Conservation (phyloP, 1,140 invertebrate species). For the Agrilus planipennis region DNA sequence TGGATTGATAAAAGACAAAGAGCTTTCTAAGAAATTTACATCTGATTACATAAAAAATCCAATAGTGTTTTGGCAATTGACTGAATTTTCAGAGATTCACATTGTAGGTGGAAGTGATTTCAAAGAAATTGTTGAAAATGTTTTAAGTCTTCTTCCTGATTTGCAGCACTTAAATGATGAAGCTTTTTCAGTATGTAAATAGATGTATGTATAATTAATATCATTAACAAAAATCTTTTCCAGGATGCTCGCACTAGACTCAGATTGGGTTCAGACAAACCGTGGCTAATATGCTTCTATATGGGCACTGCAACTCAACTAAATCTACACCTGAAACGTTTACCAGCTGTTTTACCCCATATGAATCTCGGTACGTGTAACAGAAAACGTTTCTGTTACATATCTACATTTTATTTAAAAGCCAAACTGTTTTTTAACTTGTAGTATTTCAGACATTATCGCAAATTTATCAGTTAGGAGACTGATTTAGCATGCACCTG, state of each 20-base stretch:
- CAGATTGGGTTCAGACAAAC: conserved; percentile 27
- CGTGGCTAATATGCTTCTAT: conserved; percentile 57
- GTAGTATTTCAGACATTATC: no score
- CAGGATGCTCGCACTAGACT: conserved; percentile 36
- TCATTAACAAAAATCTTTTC: conserved; percentile 2
- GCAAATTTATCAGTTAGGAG: no score
- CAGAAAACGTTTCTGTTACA: no score
- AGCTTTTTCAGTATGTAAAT: conserved; percentile 36
- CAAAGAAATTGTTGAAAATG: conserved; percentile 40
- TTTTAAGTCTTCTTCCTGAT: conserved; percentile 44
- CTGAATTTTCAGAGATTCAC: conserved; percentile 21
- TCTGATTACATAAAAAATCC: conserved; percentile 29
- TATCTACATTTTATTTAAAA: no score
- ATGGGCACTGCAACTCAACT: conserved; percentile 39
- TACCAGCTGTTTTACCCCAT: conserved; percentile 45
- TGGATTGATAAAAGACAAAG: conserved; percentile 34
- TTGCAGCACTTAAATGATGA: conserved; percentile 37
- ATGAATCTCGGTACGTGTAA: conserved; percentile 47
- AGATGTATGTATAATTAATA: conserved; percentile 8
- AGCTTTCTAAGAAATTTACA: conserved; percentile 38
- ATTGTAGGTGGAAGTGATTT: conserved; percentile 33
- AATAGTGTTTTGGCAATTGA: conserved; percentile 38
- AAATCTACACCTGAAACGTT: conserved; percentile 45
- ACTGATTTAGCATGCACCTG: no score
- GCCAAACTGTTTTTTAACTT: no score